Evolutionary conservation across 2,888 invertebrate genomes (phyloP).

Genomic region (Poecilobothrus nobilitatus): DNA sequence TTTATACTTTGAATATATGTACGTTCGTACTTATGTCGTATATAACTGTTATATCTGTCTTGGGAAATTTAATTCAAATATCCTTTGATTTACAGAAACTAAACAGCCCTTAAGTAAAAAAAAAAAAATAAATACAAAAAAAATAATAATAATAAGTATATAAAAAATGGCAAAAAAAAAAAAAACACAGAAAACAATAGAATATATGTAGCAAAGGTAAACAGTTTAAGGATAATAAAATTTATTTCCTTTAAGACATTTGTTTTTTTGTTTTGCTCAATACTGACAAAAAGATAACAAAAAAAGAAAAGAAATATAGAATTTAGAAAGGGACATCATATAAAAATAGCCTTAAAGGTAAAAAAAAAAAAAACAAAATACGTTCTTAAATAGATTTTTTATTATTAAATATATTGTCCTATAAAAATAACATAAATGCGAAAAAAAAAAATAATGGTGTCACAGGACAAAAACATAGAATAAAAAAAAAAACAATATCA

Average conservation of each 20-base stretch:
- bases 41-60: not conserved
- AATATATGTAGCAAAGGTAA: not conserved
- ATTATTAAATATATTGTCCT: conserved; percentile 4
- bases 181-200: not conserved
- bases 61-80: conserved; percentile 6
- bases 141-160: not conserved
- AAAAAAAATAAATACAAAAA: not conserved
- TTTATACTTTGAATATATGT: too few species aligned
- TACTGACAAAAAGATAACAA: not conserved
- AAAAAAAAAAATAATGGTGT: not conserved
- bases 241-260: conserved; percentile 7
- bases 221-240: conserved; percentile 10
- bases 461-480: not conserved
- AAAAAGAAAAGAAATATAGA: not conserved
- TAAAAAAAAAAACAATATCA: not conserved
- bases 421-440: not conserved
- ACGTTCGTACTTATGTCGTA: too few species aligned
- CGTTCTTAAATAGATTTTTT: conserved; percentile 1
- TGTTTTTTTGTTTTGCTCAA: not conserved
- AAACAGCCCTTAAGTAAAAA: not conserved
- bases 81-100: conserved; percentile 6
- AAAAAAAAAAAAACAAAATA: not conserved
- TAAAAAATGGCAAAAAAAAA: not conserved
- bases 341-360: not conserved
- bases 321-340: not conserved